phyloP scores from a whole-genome alignment of 2,113 vertebrate genomes.

The Ursus arctos region DNA sequence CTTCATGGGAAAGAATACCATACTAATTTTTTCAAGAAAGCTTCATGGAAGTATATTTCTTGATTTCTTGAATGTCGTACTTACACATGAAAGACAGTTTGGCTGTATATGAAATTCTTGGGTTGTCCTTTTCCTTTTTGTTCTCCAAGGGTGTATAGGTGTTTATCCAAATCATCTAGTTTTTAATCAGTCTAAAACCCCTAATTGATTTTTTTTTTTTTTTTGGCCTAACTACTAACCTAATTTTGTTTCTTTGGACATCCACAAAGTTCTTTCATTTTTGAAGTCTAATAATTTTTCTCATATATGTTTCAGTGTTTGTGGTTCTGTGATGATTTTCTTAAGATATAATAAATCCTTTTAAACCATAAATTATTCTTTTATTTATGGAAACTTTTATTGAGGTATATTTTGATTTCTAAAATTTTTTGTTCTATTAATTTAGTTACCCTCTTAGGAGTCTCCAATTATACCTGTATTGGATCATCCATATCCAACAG shows the following conservation, averaged over 20 bases:
- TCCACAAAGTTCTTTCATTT: conserved; percentile 4
- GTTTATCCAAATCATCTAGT: background rate
- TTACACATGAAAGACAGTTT: background rate
- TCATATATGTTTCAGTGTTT: background rate
- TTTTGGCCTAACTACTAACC: background rate
- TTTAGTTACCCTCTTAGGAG: background rate
- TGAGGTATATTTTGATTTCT: conserved; percentile 37
- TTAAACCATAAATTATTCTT: background rate
- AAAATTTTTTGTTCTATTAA: background rate
- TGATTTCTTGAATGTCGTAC: background rate
- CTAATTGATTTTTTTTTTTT: background rate
- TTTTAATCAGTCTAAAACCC: background rate
- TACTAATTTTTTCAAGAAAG: background rate
- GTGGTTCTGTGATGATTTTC: conserved; percentile 12
- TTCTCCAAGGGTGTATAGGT: background rate
- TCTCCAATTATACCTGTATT: background rate
- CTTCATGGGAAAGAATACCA: background rate
- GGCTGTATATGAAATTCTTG: background rate
- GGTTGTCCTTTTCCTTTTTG: background rate
- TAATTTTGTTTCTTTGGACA: background rate
- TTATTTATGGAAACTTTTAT: background rate
- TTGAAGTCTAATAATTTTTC: background rate
- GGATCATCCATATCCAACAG: background rate
- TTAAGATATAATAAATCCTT: background rate
- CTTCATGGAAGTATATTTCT: background rate